These are phyloP conservation scores for Drosophila anomalipes DNA, from an alignment of 2,888 invertebrate species.

Conservation along the genomic window DNA sequence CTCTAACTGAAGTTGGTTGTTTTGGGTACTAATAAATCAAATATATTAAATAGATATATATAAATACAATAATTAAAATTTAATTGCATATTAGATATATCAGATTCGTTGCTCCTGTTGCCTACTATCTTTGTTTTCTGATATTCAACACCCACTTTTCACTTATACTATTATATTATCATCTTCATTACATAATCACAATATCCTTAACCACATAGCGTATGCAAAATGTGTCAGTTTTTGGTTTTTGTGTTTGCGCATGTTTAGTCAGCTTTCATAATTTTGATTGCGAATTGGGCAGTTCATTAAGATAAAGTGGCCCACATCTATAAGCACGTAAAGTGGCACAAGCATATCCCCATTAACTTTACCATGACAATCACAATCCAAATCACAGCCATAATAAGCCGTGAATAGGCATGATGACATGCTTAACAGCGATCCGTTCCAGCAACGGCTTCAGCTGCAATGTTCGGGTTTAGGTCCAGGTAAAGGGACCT, in stretches of 20 bases:
- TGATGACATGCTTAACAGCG: slow-evolving; percentile 58
- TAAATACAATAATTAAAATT: background rate
- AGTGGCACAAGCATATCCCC: slow-evolving; percentile 63
- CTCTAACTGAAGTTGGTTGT: slow-evolving; percentile 32
- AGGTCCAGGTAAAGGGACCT: background rate
- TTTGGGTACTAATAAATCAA: background rate
- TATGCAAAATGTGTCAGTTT: slow-evolving; percentile 15
- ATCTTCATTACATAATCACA: background rate
- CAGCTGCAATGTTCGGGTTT: background rate
- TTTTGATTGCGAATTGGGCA: slow-evolving; percentile 31
- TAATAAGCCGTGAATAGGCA: slow-evolving; percentile 47
- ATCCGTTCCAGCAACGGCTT: slow-evolving; percentile 14
- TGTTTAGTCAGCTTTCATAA: slow-evolving; percentile 49
- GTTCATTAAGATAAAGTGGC: slow-evolving; percentile 72
- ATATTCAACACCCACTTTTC: background rate
- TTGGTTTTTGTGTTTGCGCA: slow-evolving; percentile 21
- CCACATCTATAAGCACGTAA: slow-evolving; percentile 76
- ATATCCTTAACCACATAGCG: background rate
- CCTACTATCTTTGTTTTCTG: background rate
- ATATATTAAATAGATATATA: background rate
- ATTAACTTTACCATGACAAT: slow-evolving; percentile 36
- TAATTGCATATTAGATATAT: background rate
- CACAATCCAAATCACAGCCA: slow-evolving; percentile 34
- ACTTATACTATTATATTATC: background rate
- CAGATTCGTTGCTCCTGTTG: background rate